Percentiles rank a stretch among this genome's conserved stretches.
These are phyloP conservation scores for Ormyrus rosae DNA, from an alignment of 2,888 invertebrate species.

Conservation along the genomic window DNA sequence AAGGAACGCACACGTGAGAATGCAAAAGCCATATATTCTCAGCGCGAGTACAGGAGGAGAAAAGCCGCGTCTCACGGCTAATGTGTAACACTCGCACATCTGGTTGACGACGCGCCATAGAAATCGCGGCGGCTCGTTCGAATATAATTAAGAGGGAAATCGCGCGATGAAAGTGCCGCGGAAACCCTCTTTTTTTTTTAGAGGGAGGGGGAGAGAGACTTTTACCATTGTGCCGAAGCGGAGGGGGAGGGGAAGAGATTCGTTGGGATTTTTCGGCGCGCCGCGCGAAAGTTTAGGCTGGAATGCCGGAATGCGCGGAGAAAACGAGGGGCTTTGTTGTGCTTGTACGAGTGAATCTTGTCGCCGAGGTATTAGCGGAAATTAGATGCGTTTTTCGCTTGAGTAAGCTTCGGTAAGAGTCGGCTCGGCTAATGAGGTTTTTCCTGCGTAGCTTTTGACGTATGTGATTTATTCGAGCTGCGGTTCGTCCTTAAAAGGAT, in stretches of 20 bases:
- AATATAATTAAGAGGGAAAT: slow-evolving; percentile 55
- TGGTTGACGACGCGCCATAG: slow-evolving; percentile 43
- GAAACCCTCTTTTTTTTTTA: slow-evolving; percentile 25
- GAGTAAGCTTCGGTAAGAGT: background rate
- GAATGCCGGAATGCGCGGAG: slow-evolving; percentile 15
- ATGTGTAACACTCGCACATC: slow-evolving; percentile 45
- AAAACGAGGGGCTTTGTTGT: too few relatives aligned
- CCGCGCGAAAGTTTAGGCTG: slow-evolving; percentile 19
- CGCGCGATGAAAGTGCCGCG: slow-evolving; percentile 52
- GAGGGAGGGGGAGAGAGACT: slow-evolving; percentile 13
- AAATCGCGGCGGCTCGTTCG: slow-evolving; percentile 30
- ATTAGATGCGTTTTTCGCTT: slow-evolving; percentile 17
- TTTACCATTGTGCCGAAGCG: slow-evolving; percentile 47
- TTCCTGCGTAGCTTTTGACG: too few relatives aligned
- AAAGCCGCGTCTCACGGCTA: slow-evolving; percentile 14
- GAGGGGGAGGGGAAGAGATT: background rate
- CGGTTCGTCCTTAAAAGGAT: too few relatives aligned
- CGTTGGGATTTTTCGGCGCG: slow-evolving; percentile 2
- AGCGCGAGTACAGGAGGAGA: background rate
- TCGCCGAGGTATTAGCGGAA: slow-evolving; percentile 21
- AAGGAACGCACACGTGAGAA: slow-evolving; percentile 26
- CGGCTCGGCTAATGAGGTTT: too few relatives aligned
- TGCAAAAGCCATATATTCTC: slow-evolving; percentile 34
- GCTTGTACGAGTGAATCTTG: background rate
- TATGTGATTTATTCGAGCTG: too few relatives aligned